Conservation (phyloP, 1,140 invertebrate genomes). For the Neomicropteryx cornuta region DNA sequence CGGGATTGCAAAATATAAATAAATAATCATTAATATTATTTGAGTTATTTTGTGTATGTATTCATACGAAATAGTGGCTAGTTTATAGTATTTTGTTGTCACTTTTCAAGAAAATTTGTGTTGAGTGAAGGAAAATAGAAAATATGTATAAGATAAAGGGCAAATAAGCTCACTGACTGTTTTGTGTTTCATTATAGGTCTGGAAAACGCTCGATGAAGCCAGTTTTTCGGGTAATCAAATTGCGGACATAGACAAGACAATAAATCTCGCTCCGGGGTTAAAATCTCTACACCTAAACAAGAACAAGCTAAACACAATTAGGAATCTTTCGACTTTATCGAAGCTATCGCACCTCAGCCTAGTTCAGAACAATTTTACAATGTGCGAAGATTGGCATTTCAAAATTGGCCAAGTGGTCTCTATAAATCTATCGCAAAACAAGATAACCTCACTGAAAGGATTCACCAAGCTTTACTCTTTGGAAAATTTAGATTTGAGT, state of each 20-base stretch:
- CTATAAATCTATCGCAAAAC: slow-evolving; percentile 81
- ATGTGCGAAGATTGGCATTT: slow-evolving; percentile 67
- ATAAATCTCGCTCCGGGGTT: slow-evolving; percentile 70
- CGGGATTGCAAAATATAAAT: too few species aligned
- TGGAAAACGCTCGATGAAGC: slow-evolving; percentile 57
- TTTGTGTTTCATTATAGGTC: slow-evolving; percentile 29
- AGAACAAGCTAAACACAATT: slow-evolving; percentile 65
- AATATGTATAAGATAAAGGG: too few species aligned
- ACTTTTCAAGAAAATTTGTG: too few species aligned
- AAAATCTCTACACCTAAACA: slow-evolving; percentile 57
- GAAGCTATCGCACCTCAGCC: slow-evolving; percentile 59
- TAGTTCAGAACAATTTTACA: slow-evolving; percentile 65
- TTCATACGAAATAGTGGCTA: too few species aligned
- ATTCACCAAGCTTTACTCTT: slow-evolving; percentile 73
- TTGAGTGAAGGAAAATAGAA: too few species aligned
- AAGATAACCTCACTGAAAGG: slow-evolving; percentile 62
- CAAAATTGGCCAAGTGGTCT: slow-evolving; percentile 79
- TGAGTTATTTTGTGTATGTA: too few species aligned
- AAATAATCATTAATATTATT: too few species aligned
- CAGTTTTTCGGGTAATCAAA: slow-evolving; percentile 71
- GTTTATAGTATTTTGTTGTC: too few species aligned
- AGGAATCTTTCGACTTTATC: slow-evolving; percentile 69
- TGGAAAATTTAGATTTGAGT: slow-evolving; percentile 77
- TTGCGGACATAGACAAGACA: slow-evolving; percentile 66
- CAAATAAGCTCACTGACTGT: too few species aligned